Evolutionary conservation across 2,888 invertebrate genomes (phyloP).

Genomic region (Aproaerema taeniolella): DNA sequence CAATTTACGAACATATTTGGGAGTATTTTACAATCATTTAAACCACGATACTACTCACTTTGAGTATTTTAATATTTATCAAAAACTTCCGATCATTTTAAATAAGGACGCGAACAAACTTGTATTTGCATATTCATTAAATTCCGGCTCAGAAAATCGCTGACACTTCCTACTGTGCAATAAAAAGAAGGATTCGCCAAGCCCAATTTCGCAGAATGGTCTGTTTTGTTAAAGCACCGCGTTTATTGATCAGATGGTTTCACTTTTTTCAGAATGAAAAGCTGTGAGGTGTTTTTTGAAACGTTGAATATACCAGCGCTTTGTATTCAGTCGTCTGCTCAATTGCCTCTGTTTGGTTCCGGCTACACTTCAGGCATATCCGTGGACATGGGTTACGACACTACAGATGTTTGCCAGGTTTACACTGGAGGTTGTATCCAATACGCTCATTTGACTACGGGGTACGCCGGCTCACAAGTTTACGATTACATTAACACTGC

Average conservation of each 20-base stretch:
- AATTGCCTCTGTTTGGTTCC: constrained; percentile 50
- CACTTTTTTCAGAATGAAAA: constrained; percentile 41
- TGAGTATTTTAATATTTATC: no score
- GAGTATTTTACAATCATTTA: no score
- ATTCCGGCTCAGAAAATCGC: not conserved
- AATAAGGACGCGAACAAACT: not conserved
- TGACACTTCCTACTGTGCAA: not conserved
- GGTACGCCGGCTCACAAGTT: constrained; percentile 37
- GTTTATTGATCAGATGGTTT: not conserved
- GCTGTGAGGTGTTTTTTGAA: constrained; percentile 60
- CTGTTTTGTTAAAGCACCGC: not conserved
- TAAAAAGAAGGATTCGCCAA: not conserved
- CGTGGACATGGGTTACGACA: constrained; percentile 53
- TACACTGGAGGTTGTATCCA: constrained; percentile 50
- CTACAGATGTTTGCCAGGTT: constrained; percentile 42
- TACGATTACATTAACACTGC: no score
- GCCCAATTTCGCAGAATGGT: not conserved
- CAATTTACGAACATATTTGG: no score
- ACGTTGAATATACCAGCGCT: constrained; percentile 49
- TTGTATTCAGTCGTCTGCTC: constrained; percentile 49
- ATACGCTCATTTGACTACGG: constrained; percentile 34
- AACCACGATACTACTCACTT: no score
- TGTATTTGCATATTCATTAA: constrained; percentile 1
- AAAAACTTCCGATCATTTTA: no score
- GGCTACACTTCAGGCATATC: constrained; percentile 52